Conservation (phyloP, 2,113 vertebrate species). For the Solenodon paradoxus region DNA sequence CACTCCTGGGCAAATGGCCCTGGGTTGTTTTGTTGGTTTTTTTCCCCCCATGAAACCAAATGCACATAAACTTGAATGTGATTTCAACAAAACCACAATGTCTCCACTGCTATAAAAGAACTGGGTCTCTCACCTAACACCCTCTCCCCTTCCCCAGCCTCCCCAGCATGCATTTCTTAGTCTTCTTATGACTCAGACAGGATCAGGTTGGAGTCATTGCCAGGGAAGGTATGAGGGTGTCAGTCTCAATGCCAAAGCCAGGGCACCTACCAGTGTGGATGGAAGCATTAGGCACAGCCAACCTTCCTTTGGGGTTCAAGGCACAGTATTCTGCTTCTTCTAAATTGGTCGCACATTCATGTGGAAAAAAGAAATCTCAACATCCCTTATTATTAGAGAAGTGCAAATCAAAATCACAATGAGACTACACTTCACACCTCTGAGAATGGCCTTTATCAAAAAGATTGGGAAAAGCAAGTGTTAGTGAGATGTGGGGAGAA, state of each 20-base stretch:
- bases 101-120: conserved; percentile 59
- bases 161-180: conserved; percentile 5
- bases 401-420: too few relatives aligned
- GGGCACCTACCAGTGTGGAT: conserved; percentile 49
- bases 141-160: background rate
- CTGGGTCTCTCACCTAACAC: background rate
- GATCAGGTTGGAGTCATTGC: conserved; percentile 60
- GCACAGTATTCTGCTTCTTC: conserved; percentile 49
- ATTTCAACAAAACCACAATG: conserved; percentile 58
- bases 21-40: too few relatives aligned
- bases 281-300: conserved; percentile 59
- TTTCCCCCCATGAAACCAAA: conserved; percentile 51
- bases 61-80: conserved; percentile 59
- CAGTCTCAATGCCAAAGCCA: background rate
- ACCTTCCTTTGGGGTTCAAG: conserved; percentile 59
- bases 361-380: too few relatives aligned
- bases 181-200: conserved; percentile 46
- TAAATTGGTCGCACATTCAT: conserved; percentile 42
- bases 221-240: conserved; percentile 49
- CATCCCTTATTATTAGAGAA: too few relatives aligned
- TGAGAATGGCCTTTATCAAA: too few relatives aligned
- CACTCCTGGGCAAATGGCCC: conserved; percentile 23
- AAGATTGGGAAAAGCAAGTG: too few relatives aligned
- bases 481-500: too few relatives aligned
- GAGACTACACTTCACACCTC: too few relatives aligned